Evolutionary conservation across 1,140 invertebrate genomes (phyloP).

Genomic region (Neodiprion pinetum): DNA sequence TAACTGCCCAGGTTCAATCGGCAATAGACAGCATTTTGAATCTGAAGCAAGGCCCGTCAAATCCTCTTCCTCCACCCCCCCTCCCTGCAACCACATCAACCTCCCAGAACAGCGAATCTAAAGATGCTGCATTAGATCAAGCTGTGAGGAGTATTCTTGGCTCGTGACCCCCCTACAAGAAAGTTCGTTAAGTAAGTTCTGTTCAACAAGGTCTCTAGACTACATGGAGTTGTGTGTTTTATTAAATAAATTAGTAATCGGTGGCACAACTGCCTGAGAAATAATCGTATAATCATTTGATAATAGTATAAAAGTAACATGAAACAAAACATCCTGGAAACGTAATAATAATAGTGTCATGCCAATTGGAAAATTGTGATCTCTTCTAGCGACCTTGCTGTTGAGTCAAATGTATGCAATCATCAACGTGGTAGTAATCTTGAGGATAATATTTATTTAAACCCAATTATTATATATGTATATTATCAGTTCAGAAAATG

Average conservation of each 20-base stretch:
- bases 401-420: neutral
- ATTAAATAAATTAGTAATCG: neutral
- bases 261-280: too few species aligned
- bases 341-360: neutral
- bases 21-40: conserved; percentile 81
- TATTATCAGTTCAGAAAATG: neutral
- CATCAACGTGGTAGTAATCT: neutral
- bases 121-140: conserved; percentile 63
- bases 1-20: conserved; percentile 78
- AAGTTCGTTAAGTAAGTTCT: conserved; percentile 47
- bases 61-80: conserved; percentile 29
- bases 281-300: neutral
- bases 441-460: conserved; percentile 1
- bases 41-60: conserved; percentile 65
- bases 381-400: conserved; percentile 10
- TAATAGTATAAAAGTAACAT: neutral
- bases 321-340: neutral
- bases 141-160: conserved; percentile 65
- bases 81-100: conserved; percentile 27
- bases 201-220: conserved; percentile 9
- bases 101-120: conserved; percentile 35
- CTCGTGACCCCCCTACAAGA: conserved; percentile 63
- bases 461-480: neutral
- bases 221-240: neutral
- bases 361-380: conserved; percentile 11